Conservation (phyloP, 2,888 invertebrate species). For the Trissolcus japonicus region DNA sequence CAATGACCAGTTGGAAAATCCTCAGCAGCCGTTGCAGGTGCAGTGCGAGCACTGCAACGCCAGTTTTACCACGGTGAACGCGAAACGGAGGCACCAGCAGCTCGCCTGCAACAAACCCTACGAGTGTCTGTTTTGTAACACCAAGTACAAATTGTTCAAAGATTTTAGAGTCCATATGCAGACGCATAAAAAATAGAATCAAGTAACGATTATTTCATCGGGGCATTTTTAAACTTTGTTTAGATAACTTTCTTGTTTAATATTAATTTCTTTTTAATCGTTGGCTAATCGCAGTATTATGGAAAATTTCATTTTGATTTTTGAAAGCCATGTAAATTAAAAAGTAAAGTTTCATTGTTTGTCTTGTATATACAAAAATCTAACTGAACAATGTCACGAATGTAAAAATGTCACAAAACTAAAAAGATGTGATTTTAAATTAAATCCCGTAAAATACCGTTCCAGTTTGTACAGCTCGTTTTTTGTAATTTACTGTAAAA, state of each 20-base stretch:
- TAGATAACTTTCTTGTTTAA: not conserved
- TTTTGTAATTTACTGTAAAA: no score
- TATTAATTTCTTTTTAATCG: not conserved
- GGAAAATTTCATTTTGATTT: not conserved
- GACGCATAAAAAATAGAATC: conserved; percentile 32
- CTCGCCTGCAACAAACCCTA: conserved; percentile 41
- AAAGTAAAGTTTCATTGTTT: no score
- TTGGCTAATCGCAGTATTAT: not conserved
- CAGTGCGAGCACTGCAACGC: conserved; percentile 44
- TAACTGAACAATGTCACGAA: no score
- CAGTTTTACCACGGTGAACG: conserved; percentile 34
- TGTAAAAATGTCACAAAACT: no score
- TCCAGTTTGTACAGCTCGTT: no score
- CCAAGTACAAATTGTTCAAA: conserved; percentile 36
- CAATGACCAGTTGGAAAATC: conserved; percentile 22
- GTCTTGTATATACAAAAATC: no score
- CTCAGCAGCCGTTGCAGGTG: conserved; percentile 31
- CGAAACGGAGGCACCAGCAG: conserved; percentile 41
- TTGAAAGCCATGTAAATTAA: not conserved
- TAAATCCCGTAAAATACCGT: no score
- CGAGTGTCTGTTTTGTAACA: conserved; percentile 44
- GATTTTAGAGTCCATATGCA: conserved; percentile 42
- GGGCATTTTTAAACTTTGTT: conserved; percentile 7
- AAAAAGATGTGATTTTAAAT: no score
- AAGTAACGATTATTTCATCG: not conserved